phyloP scores from a whole-genome alignment of 2,888 invertebrate genomes.

The Drosophila limbata region DNA sequence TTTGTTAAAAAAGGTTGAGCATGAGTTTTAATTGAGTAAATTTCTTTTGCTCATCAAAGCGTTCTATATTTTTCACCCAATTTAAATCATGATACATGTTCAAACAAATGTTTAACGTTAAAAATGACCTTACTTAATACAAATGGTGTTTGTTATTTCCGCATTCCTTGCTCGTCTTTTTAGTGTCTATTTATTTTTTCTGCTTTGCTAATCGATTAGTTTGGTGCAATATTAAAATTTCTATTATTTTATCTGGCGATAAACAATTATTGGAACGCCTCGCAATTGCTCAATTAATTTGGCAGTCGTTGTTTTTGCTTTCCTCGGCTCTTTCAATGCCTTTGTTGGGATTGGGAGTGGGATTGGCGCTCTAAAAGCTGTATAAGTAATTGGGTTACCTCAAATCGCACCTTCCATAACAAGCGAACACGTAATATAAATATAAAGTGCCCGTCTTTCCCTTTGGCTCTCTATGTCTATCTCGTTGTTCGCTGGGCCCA shows the following conservation, averaged over 20 bases:
- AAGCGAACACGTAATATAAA: conserved; percentile 20
- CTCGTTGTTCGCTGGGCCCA: conserved; percentile 27
- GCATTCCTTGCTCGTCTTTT: conserved; percentile 7
- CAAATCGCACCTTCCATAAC: conserved; percentile 20
- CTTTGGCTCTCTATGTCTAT: background rate
- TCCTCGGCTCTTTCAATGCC: background rate
- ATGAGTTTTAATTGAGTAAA: too few species aligned
- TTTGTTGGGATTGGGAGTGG: conserved; percentile 4
- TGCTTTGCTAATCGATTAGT: conserved; percentile 16
- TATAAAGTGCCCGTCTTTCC: conserved; percentile 9
- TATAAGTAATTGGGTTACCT: conserved; percentile 36
- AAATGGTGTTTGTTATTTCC: conserved; percentile 12
- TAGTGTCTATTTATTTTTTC: conserved; percentile 4
- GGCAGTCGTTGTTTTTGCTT: conserved; percentile 11
- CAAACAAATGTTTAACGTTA: conserved; percentile 4
- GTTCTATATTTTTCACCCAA: background rate
- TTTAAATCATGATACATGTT: background rate
- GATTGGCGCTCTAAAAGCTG: conserved; percentile 18
- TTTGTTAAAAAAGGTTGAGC: background rate
- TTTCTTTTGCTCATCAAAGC: background rate
- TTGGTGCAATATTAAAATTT: conserved; percentile 17
- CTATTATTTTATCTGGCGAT: conserved; percentile 18
- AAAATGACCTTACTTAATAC: conserved; percentile 21
- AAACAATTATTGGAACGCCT: conserved; percentile 26
- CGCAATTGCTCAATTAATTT: conserved; percentile 40